These are phyloP conservation scores for Leptinotarsa lineolata DNA, from an alignment of 1,140 invertebrate genomes.

Conservation along the genomic window DNA sequence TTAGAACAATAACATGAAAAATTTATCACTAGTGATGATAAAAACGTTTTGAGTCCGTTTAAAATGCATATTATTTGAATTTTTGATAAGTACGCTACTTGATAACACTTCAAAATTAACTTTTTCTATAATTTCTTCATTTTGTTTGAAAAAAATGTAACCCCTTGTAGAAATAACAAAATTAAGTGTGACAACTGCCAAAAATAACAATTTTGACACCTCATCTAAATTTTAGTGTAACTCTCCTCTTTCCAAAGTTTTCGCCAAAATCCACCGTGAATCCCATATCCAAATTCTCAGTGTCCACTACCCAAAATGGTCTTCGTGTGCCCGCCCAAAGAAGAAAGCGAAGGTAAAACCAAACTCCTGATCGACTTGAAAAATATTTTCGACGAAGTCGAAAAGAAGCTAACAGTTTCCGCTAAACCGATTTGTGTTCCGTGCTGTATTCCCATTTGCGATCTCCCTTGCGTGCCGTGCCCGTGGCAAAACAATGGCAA, in stretches of 20 bases:
- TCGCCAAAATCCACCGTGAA: not conserved
- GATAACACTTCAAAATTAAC: no score
- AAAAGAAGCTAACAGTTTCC: constrained; percentile 20
- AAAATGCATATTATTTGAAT: no score
- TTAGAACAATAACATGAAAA: no score
- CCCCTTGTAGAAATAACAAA: not conserved
- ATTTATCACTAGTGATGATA: no score
- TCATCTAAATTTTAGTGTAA: not conserved
- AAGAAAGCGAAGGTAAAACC: constrained; percentile 28
- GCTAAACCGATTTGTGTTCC: constrained; percentile 38
- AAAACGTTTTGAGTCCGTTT: no score
- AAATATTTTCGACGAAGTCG: constrained; percentile 27
- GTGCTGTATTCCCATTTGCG: constrained; percentile 26
- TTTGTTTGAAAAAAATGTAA: no score
- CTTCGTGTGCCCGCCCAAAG: constrained; percentile 37
- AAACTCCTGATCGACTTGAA: constrained; percentile 26
- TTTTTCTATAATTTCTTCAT: no score
- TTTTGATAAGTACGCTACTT: no score
- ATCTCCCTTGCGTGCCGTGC: not conserved
- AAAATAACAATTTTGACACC: not conserved
- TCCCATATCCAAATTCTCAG: constrained; percentile 27
- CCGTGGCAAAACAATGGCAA: not conserved
- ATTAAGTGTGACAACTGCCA: not conserved
- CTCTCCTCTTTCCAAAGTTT: not conserved
- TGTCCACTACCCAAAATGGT: constrained; percentile 28